These are phyloP conservation scores for Uropsilus gracilis DNA, from an alignment of 2,113 vertebrate genomes.

Conservation along the genomic window DNA sequence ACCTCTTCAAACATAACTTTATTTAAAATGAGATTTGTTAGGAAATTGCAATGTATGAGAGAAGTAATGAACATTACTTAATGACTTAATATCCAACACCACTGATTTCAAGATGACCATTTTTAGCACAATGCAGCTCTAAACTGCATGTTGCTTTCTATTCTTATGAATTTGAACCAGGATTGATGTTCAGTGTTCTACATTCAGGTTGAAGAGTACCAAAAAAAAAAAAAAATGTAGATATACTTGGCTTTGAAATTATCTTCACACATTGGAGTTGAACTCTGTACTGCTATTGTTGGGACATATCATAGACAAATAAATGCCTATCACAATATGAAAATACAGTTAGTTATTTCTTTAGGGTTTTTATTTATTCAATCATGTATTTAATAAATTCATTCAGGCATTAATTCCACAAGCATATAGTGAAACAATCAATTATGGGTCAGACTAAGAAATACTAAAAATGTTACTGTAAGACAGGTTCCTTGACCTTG, in stretches of 20 bases:
- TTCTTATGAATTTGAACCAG: neutral
- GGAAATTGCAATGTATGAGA: slow-evolving; percentile 36
- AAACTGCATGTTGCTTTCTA: slow-evolving; percentile 7
- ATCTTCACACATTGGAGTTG: neutral
- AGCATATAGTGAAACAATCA: neutral
- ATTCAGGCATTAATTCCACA: neutral
- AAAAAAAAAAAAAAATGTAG: slow-evolving; percentile 48
- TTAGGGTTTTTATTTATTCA: neutral
- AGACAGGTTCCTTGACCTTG: neutral
- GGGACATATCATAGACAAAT: neutral
- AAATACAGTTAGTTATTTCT: slow-evolving; percentile 5
- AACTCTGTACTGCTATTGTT: neutral
- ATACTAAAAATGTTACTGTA: neutral
- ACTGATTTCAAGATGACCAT: slow-evolving; percentile 42
- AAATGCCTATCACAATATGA: neutral
- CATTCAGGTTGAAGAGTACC: neutral
- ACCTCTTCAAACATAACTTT: slow-evolving; percentile 49
- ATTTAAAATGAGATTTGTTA: slow-evolving; percentile 69
- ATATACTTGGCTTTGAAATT: neutral
- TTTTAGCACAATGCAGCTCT: slow-evolving; percentile 63
- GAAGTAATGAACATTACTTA: slow-evolving; percentile 59
- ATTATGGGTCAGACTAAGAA: neutral
- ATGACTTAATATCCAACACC: neutral
- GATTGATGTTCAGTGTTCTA: slow-evolving; percentile 30
- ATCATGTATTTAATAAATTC: slow-evolving; percentile 2